Evolutionary conservation across 92 coral and sea anemone genomes (phyloP), one percentile per base, ranked within the genome.

Genomic region (Siderastrea siderea): DNA sequence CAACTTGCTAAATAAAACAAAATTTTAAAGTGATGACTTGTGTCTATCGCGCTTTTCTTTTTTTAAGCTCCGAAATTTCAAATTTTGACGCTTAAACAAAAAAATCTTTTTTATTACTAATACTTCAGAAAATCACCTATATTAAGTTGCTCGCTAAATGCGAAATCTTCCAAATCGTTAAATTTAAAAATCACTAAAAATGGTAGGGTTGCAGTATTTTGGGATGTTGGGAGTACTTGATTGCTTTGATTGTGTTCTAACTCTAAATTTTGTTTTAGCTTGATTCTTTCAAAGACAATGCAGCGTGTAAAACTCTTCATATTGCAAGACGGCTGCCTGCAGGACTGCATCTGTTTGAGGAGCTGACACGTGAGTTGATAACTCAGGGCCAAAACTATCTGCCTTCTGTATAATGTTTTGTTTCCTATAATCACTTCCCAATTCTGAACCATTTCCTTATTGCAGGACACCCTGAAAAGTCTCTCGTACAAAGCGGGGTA

Each of bases 281-380:
- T 44, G 75, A 78, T 10, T 19, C 19, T 26, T 19, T 13, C 71
- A 14, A 57, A 80, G 81, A 82, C 47, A n/a, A 51, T 53, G 69
- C 9, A n/a, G 78, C 50, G 44, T 26, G 68, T 65, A 75, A 74
- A 64, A 87, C 86, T 55, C 78, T 93, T 43, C 96, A 95, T 75
- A 85, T 83, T 53, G 95, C 98, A 5, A 74, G 74, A 50, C 81
- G 71, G 4, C 93, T 90, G 7, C 89, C 96, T 3, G 92, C 94
- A 47, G 94, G 98, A 38, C 70, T 95, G 46, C 95, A 93, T 73
- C 80, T 95, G 6, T 95, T 93, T 47, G 87, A 93, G 54, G 92
- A 95, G 43, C 43, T 95, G 75, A 86, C 92, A 52, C 86, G 98
- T 93, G 46, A 86, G 91, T 11, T 49, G 3, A 46, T 60, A 6